A percentile compares a stretch with the other conserved stretches of the same genome.
These are phyloP conservation scores for Carapus acus DNA, from an alignment of 2,797 vertebrate genomes.

Conservation along the genomic window DNA sequence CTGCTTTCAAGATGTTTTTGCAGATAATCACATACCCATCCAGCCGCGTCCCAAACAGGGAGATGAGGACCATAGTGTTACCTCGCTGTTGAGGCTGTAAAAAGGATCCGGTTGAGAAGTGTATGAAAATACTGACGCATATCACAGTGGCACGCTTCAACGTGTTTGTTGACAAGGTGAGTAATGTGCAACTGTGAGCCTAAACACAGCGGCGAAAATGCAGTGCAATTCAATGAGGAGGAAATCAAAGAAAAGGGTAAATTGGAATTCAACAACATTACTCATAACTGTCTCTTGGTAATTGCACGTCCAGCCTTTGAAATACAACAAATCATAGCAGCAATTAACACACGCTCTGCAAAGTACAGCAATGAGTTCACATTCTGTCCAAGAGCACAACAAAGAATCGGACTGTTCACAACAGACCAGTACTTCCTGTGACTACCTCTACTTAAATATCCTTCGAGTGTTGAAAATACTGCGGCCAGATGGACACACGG, in stretches of 20 bases:
- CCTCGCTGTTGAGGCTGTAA: slow-evolving; percentile 6
- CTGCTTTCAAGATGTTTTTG: slow-evolving; percentile 43
- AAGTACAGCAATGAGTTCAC: too few species aligned
- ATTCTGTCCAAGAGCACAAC: too few species aligned
- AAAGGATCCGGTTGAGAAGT: slow-evolving; percentile 13
- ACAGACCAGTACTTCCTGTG: too few species aligned
- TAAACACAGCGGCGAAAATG: slow-evolving; percentile 21
- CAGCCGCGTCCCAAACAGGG: slow-evolving; percentile 20
- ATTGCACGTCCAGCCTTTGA: too few species aligned
- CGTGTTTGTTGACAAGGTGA: slow-evolving; percentile 10
- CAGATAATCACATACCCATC: slow-evolving; percentile 32
- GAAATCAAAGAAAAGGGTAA: slow-evolving; percentile 11
- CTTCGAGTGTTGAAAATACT: too few species aligned
- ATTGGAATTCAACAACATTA: too few species aligned
- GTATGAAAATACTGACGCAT: slow-evolving; percentile 13
- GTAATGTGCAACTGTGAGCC: slow-evolving; percentile 12
- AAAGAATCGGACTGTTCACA: too few species aligned
- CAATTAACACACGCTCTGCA: too few species aligned
- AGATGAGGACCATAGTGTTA: slow-evolving; percentile 19
- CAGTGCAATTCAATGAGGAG: slow-evolving; percentile 21
- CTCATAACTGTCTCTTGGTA: too few species aligned
- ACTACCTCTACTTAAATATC: too few species aligned
- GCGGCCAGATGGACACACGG: too few species aligned
- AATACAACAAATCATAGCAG: too few species aligned
- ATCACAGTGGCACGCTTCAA: not conserved